phyloP scores from a whole-genome alignment of 2,888 invertebrate species.

The Drosophila pegasa region DNA sequence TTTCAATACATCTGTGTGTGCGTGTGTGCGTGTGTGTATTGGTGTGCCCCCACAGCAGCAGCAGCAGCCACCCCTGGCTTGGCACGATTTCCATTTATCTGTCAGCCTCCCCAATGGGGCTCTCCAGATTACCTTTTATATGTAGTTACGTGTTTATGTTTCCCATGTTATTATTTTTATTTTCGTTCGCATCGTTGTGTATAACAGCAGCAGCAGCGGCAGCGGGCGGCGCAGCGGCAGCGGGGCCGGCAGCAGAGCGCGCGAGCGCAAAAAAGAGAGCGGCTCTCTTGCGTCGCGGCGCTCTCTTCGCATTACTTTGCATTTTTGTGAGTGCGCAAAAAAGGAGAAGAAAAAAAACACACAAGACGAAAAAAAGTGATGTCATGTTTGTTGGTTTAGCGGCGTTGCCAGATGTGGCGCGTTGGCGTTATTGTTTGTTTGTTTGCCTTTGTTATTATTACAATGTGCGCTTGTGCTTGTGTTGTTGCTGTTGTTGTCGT shows the following conservation, averaged over 20 bases:
- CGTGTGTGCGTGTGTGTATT: neutral
- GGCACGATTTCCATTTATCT: constrained; percentile 50
- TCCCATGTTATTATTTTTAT: constrained; percentile 75
- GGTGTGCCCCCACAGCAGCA: neutral
- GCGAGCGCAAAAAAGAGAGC: constrained; percentile 13
- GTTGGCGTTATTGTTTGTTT: constrained; percentile 41
- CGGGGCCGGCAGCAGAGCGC: constrained; percentile 6
- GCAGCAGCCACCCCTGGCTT: neutral
- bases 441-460: constrained; percentile 53
- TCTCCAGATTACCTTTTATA: constrained; percentile 62
- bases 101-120: constrained; percentile 51
- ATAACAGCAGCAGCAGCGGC: constrained; percentile 6
- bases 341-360: constrained; percentile 49
- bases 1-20: constrained; percentile 18
- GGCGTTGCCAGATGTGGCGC: constrained; percentile 72
- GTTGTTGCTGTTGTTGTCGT: constrained; percentile 34
- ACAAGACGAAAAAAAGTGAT: constrained; percentile 75
- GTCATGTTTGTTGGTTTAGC: constrained; percentile 79
- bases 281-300: constrained; percentile 18
- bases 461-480: constrained; percentile 40
- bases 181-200: constrained; percentile 53
- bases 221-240: neutral
- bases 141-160: constrained; percentile 76
- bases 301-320: constrained; percentile 63
- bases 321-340: constrained; percentile 74